Evolutionary conservation across 2,797 vertebrate species (phyloP), one percentile per base, ranked within the genome.

Genomic region (Mallotus villosus): DNA sequence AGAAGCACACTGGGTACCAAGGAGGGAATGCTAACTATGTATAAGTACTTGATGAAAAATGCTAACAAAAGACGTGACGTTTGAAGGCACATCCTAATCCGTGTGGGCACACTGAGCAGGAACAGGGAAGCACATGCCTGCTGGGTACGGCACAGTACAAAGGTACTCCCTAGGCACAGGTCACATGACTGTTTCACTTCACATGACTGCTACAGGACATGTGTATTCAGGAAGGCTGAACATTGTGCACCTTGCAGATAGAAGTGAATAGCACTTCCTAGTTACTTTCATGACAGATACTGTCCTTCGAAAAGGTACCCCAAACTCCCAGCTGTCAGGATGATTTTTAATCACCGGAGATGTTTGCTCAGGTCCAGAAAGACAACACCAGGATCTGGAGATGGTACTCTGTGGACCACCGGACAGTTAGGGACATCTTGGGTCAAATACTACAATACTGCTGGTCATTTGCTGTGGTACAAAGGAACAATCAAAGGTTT

Each of bases 1-100:
- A 70, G 68, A 73, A 67, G 64, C 37, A 73, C 14, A 73, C 27
- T 61, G n/a, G 17, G 51, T 46, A 14, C 41, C 41, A 46, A 46
- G 41, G 41, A 46, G 41, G 41, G 41, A 46, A 46, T 4, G 27
- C 27, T 29, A 29, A 29, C 27, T 29, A 29, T 29, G 4, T 29
- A 3, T 4, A 29, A 4, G 27, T 29, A 29, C 27, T 27, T 29
- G 27, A 29, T 12, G 9, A 14, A 8, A 8, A 46, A 46, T 46
- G 9, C 9, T 3, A 12, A 46, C 41, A 46, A 46, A 12, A 14
- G 41, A 46, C 2, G 8, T 14, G 41, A 46, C 41, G 3, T 46
- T 46, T 12, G 14, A 46, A 46, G 9, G 41, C 41, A 46, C 12
- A 41, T 2, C 14, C 2, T 46, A 46, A 46, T 14, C 41, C 0